A percentile compares a stretch with the other conserved stretches of the same genome.
Conservation (phyloP, 1,140 invertebrate species). For the Sitophilus oryzae region DNA sequence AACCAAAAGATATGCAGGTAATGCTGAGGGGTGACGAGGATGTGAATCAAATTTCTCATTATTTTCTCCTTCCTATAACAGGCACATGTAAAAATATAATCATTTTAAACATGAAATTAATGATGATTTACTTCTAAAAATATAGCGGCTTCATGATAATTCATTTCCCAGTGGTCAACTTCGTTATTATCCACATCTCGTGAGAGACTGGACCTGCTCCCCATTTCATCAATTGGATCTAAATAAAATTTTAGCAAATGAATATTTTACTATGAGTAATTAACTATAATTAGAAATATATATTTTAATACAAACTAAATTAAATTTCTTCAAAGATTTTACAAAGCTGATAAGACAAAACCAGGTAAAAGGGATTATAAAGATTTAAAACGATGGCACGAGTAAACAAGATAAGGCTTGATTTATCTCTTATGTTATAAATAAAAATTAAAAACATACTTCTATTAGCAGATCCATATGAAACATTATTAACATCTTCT, state of each 20-base stretch:
- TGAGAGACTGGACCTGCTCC: conserved; percentile 42
- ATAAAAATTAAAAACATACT: conserved; percentile 41
- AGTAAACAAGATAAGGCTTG: not conserved
- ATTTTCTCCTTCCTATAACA: conserved; percentile 75
- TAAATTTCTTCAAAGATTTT: too few relatives aligned
- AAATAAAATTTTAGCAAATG: too few relatives aligned
- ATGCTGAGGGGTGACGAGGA: conserved; percentile 71
- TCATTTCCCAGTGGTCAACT: conserved; percentile 72
- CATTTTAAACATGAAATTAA: not conserved
- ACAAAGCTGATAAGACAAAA: too few relatives aligned
- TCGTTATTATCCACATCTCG: conserved; percentile 32
- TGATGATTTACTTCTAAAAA: conserved; percentile 59
- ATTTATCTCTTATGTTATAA: not conserved
- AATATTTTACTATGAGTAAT: too few relatives aligned
- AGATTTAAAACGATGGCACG: too few relatives aligned
- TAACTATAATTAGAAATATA: too few relatives aligned
- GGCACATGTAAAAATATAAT: conserved; percentile 7
- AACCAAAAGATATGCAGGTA: conserved; percentile 81
- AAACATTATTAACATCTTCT: conserved; percentile 52
- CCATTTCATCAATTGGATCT: conserved; percentile 43
- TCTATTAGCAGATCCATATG: conserved; percentile 51
- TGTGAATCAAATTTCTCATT: conserved; percentile 92
- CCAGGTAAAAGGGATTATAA: not conserved
- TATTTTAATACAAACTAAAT: too few relatives aligned
- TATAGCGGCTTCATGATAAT: conserved; percentile 85